A percentile compares a stretch with the other conserved stretches of the same genome.
These are phyloP conservation scores for Clusia tigrina DNA, from an alignment of 2,888 invertebrate species.

Conservation along the genomic window DNA sequence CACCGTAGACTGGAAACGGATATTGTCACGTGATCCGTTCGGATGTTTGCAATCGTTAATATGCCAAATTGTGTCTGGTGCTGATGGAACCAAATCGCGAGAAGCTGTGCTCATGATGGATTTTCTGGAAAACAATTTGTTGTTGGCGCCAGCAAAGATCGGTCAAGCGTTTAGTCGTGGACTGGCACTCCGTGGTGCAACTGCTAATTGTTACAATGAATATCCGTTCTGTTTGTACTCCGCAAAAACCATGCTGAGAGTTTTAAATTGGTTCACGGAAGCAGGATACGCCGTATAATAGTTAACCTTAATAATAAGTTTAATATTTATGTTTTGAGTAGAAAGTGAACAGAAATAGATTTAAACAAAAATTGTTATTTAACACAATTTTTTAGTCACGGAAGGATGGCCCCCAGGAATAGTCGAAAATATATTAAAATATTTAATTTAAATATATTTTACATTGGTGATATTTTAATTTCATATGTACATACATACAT, in stretches of 20 bases:
- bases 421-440: too few relatives aligned
- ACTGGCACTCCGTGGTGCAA: conserved; percentile 45
- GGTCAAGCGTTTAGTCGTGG: conserved; percentile 59
- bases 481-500: too few relatives aligned
- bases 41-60: conserved; percentile 61
- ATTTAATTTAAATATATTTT: too few relatives aligned
- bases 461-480: too few relatives aligned
- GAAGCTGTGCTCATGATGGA: conserved; percentile 56
- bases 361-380: too few relatives aligned
- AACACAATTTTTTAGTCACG: too few relatives aligned
- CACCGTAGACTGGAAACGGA: conserved; percentile 58
- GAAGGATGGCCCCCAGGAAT: too few relatives aligned
- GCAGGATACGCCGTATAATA: conserved; percentile 32
- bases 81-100: conserved; percentile 46
- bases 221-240: conserved; percentile 63
- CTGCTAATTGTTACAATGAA: conserved; percentile 55
- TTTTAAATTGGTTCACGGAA: conserved; percentile 58
- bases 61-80: conserved; percentile 62
- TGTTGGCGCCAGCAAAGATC: conserved; percentile 54
- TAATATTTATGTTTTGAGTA: too few relatives aligned
- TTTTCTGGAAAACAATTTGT: conserved; percentile 53
- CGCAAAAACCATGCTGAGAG: conserved; percentile 60
- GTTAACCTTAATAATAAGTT: too few relatives aligned
- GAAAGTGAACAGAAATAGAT: too few relatives aligned
- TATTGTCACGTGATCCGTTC: conserved; percentile 59